phyloP scores from a whole-genome alignment of 2,113 vertebrate genomes.

The Euleptes europaea region DNA sequence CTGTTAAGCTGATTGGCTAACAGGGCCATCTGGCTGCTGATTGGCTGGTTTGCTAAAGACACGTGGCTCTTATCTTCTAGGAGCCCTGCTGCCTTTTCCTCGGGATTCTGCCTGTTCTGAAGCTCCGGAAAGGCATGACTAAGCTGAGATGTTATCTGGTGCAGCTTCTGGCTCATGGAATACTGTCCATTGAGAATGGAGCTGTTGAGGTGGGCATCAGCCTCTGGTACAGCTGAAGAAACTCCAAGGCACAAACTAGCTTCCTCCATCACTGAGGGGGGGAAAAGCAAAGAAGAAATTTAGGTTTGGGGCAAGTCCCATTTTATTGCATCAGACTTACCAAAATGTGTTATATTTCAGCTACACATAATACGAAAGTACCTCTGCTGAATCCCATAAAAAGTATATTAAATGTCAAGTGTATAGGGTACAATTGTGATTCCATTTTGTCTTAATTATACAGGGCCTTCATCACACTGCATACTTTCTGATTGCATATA shows the following conservation, averaged over 20 bases:
- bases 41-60: slow-evolving; percentile 89
- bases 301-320: slow-evolving; percentile 50
- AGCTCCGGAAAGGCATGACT: slow-evolving; percentile 96
- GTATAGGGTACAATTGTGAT: slow-evolving; percentile 53
- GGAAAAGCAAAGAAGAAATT: slow-evolving; percentile 50
- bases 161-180: slow-evolving; percentile 98
- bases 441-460: slow-evolving; percentile 61
- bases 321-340: not conserved
- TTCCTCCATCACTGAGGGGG: slow-evolving; percentile 93
- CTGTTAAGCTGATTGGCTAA: slow-evolving; percentile 94
- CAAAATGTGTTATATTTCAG: slow-evolving; percentile 59
- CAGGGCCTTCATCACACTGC: slow-evolving; percentile 57
- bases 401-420: slow-evolving; percentile 75
- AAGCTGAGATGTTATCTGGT: slow-evolving; percentile 95
- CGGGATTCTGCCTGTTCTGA: slow-evolving; percentile 87
- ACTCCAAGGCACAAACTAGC: slow-evolving; percentile 99
- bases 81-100: slow-evolving; percentile 86
- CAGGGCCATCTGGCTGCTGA: slow-evolving; percentile 96
- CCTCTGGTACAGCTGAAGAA: slow-evolving; percentile 89
- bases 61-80: slow-evolving; percentile 93
- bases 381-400: slow-evolving; percentile 70
- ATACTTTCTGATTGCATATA: slow-evolving; percentile 62
- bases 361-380: slow-evolving; percentile 55
- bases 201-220: slow-evolving; percentile 90
- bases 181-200: slow-evolving; percentile 97